These are phyloP conservation scores for Hexactinellida sp. DNA, from an alignment of 37 sponge, comb jelly and placozoan genomes.

Conservation along the genomic window DNA sequence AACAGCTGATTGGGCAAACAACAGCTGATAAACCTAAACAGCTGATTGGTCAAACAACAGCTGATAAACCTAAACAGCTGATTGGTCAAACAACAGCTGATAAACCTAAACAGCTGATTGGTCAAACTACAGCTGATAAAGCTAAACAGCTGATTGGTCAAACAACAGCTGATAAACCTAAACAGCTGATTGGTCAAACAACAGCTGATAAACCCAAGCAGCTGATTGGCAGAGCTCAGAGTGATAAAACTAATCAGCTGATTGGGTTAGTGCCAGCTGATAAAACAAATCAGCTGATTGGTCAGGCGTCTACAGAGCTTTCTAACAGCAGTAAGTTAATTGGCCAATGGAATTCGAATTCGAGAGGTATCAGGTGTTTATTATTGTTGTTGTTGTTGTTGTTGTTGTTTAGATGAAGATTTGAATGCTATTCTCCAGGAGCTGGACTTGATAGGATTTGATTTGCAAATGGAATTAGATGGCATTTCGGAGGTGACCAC, in stretches of 20 bases:
- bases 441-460: not conserved
- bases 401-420: slow-evolving; percentile 8
- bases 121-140: not conserved
- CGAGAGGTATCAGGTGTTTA: too few relatives aligned
- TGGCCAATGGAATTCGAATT: too few relatives aligned
- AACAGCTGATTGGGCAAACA: too few relatives aligned
- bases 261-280: not conserved
- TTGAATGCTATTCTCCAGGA: not conserved
- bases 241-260: not conserved
- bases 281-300: not conserved
- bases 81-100: not conserved
- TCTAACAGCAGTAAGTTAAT: not conserved
- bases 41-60: too few relatives aligned
- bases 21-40: too few relatives aligned
- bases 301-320: not conserved
- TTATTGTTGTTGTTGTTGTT: not conserved
- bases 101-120: not conserved
- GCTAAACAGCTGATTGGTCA: not conserved
- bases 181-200: not conserved
- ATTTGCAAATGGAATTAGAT: not conserved
- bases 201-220: not conserved
- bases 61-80: not conserved
- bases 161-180: not conserved
- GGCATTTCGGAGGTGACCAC: not conserved
- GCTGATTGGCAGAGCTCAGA: not conserved